Conservation (phyloP, 1,140 invertebrate species). For the Drosophila aff. region DNA sequence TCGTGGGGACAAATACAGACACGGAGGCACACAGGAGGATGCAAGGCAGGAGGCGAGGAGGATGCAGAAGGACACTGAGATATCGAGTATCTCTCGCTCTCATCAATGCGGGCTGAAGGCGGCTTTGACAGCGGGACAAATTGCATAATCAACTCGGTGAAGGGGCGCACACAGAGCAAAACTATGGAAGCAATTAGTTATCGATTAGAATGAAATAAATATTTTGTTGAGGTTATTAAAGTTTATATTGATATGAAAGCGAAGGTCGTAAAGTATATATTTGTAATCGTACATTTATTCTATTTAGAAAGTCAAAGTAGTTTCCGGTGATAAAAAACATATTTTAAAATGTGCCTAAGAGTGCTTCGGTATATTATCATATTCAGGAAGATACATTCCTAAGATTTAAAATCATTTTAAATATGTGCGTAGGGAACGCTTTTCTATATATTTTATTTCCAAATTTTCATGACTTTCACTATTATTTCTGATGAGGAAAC, state of each 20-base stretch:
- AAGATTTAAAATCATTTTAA: neutral
- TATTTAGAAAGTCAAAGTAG: neutral
- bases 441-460: neutral
- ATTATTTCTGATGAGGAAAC: neutral
- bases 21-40: neutral
- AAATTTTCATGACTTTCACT: neutral
- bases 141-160: slow-evolving; percentile 46
- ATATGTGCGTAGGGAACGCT: neutral
- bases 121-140: slow-evolving; percentile 60
- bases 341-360: neutral
- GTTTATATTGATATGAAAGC: neutral
- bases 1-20: slow-evolving; percentile 13
- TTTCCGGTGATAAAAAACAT: neutral
- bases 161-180: slow-evolving; percentile 3
- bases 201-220: neutral
- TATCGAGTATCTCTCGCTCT: slow-evolving; percentile 30
- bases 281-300: neutral
- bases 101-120: slow-evolving; percentile 67
- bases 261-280: neutral
- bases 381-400: neutral
- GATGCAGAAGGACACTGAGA: slow-evolving; percentile 10
- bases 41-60: neutral
- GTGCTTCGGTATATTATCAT: neutral
- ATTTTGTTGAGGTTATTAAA: no score
- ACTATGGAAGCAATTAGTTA: neutral